Conservation (phyloP, 2,113 vertebrate genomes). For the Pseudorasbora parva region DNA sequence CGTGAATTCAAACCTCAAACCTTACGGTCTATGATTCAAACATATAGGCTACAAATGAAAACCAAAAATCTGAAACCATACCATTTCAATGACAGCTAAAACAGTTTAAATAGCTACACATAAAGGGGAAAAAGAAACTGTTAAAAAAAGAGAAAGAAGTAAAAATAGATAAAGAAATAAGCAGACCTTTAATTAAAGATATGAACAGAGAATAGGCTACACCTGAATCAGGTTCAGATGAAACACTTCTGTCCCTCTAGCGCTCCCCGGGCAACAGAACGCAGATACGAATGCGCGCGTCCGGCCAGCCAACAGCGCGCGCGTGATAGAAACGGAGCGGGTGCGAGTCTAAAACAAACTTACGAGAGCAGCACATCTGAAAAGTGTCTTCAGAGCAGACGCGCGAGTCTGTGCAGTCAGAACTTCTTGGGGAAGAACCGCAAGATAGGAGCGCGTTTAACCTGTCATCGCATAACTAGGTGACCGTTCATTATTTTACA, state of each 20-base stretch:
- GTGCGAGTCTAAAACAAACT: constrained; percentile 39
- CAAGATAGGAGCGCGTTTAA: neutral
- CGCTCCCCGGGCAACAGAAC: neutral
- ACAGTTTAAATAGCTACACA: neutral
- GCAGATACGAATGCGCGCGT: constrained; percentile 65
- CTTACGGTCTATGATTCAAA: no score
- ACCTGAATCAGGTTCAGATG: neutral
- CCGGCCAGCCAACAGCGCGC: constrained; percentile 54
- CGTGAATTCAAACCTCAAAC: no score
- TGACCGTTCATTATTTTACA: neutral
- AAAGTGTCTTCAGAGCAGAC: constrained; percentile 38
- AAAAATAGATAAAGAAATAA: neutral
- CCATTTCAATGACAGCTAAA: neutral
- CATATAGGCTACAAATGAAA: neutral
- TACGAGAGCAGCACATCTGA: constrained; percentile 57
- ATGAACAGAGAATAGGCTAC: neutral
- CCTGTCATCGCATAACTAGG: no score
- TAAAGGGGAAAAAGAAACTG: neutral
- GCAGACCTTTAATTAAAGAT: no score
- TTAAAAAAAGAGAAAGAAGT: neutral
- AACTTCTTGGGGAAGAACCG: neutral
- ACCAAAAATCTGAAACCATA: no score
- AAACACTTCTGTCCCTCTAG: neutral
- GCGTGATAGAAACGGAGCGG: constrained; percentile 36
- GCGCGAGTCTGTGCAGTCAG: neutral